Evolutionary conservation across 2,888 invertebrate genomes (phyloP).

Genomic region (Omphaloscelis lunosa): DNA sequence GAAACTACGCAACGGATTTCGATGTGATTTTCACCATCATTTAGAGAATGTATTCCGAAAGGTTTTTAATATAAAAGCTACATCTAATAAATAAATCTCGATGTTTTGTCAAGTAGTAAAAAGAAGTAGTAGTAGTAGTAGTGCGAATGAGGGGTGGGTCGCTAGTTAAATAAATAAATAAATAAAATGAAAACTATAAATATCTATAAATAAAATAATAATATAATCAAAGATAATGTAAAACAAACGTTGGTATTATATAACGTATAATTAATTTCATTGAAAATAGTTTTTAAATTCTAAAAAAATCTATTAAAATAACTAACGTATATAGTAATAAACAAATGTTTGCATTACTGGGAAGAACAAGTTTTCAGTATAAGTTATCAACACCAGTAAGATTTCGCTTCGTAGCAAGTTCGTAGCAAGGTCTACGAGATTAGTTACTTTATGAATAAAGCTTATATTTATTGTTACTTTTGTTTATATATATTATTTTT

Average conservation of each 20-base stretch:
- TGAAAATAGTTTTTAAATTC: neutral
- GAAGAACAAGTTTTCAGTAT: neutral
- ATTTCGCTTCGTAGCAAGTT: conserved; percentile 47
- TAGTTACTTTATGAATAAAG: neutral
- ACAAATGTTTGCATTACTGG: too few relatives aligned
- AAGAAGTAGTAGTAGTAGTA: too few relatives aligned
- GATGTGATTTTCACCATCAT: neutral
- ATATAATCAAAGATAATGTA: neutral
- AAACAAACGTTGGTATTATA: neutral
- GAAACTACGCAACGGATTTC: neutral
- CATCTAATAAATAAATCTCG: neutral
- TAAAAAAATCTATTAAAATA: neutral
- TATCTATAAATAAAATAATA: too few relatives aligned
- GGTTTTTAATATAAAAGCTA: neutral
- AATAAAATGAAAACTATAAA: neutral
- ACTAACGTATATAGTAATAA: too few relatives aligned
- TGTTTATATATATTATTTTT: neutral
- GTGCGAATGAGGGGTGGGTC: neutral
- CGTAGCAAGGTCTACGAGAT: conserved; percentile 55
- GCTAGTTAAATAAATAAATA: neutral
- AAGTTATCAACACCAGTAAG: neutral
- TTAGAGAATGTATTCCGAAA: neutral
- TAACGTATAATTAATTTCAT: neutral
- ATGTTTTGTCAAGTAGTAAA: neutral
- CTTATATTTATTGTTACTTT: neutral